These are phyloP conservation scores for Acipenser transmontanus DNA, from an alignment of 2,797 vertebrate species.

Conservation along the genomic window DNA sequence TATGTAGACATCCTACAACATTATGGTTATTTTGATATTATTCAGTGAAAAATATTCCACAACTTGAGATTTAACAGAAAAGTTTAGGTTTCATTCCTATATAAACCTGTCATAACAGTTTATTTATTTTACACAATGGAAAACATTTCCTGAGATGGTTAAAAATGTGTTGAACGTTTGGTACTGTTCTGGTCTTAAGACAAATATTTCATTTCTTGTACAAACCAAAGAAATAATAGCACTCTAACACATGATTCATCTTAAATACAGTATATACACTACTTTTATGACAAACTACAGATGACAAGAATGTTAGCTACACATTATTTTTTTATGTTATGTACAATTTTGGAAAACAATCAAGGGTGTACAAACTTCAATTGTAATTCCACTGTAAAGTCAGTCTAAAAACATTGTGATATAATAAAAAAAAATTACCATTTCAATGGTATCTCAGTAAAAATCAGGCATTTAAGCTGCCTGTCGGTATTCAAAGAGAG, in stretches of 20 bases:
- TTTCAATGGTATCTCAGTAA: slow-evolving; percentile 1
- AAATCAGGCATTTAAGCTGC: not conserved
- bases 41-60: no score
- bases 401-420: slow-evolving; percentile 4
- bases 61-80: no score
- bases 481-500: slow-evolving; percentile 12
- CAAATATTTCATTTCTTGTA: slow-evolving; percentile 6
- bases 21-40: no score
- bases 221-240: not conserved
- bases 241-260: not conserved
- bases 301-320: not conserved
- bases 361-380: slow-evolving; percentile 12
- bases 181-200: slow-evolving; percentile 4
- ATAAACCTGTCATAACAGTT: not conserved
- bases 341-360: slow-evolving; percentile 6
- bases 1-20: no score
- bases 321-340: not conserved
- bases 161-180: slow-evolving; percentile 1
- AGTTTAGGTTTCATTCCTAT: not conserved
- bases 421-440: slow-evolving; percentile 10
- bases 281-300: not conserved
- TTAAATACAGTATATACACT: slow-evolving; percentile 8
- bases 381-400: slow-evolving; percentile 1
- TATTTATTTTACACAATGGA: slow-evolving; percentile 17
- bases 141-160: slow-evolving; percentile 15